Evolutionary conservation across 2,888 invertebrate genomes (phyloP).

Genomic region (Aporophyla lueneburgensis): DNA sequence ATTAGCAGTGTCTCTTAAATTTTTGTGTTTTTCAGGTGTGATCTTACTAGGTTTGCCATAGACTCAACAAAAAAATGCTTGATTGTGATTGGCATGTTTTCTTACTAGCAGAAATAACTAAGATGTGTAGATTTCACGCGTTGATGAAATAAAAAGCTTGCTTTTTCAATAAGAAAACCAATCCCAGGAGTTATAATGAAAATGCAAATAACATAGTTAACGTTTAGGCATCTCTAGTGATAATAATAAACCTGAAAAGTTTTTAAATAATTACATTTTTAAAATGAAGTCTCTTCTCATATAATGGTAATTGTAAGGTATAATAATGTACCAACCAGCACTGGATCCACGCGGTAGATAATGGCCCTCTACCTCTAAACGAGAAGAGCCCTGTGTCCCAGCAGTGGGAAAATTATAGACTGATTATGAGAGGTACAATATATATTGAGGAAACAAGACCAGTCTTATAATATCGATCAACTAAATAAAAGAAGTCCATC

Average conservation of each 20-base stretch:
- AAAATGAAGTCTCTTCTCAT: neutral
- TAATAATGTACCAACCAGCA: too few species aligned
- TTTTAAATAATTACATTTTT: neutral
- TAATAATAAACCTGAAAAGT: neutral
- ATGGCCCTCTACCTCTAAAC: too few species aligned
- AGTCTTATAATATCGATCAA: neutral
- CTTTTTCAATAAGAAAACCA: neutral
- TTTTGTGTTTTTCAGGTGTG: neutral
- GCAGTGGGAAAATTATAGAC: too few species aligned
- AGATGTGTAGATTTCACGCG: neutral
- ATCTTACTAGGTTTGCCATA: neutral
- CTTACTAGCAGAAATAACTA: neutral
- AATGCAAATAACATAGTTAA: neutral
- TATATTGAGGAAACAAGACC: neutral
- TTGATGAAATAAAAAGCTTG: neutral
- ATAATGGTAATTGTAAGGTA: neutral
- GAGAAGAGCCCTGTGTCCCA: too few species aligned
- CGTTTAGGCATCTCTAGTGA: neutral
- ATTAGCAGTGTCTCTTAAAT: neutral
- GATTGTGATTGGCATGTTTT: conserved; percentile 3
- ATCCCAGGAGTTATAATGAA: neutral
- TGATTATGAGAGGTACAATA: neutral
- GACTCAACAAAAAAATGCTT: neutral
- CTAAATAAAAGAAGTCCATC: neutral
- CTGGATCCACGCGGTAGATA: too few species aligned